phyloP scores from a whole-genome alignment of 2,113 vertebrate species.

The Paracanthobrama guichenoti region DNA sequence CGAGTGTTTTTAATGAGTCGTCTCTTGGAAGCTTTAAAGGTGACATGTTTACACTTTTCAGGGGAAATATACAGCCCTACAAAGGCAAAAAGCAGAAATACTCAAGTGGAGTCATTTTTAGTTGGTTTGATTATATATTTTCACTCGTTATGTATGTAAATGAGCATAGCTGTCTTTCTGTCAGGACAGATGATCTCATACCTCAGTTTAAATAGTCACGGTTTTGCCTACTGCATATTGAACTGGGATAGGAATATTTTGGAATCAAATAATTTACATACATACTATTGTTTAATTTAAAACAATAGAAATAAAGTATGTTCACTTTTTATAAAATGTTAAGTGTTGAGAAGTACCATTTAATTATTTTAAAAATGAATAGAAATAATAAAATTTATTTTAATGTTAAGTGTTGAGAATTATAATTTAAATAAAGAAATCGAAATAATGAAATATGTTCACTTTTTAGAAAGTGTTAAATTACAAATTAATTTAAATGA shows the following conservation, averaged over 20 bases:
- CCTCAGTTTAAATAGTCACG: not conserved
- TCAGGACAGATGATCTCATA: not conserved
- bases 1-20: slow-evolving; percentile 56
- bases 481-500: too few relatives aligned
- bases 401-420: too few relatives aligned
- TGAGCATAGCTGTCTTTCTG: not conserved
- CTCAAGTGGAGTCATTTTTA: not conserved
- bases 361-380: too few relatives aligned
- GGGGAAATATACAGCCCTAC: not conserved
- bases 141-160: not conserved
- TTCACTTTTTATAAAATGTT: too few relatives aligned
- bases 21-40: not conserved
- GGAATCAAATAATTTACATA: not conserved
- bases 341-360: not conserved
- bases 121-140: too few relatives aligned
- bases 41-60: not conserved
- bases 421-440: too few relatives aligned
- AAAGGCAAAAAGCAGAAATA: not conserved
- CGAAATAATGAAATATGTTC: not conserved
- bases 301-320: too few relatives aligned
- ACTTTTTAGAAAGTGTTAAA: not conserved
- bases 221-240: not conserved
- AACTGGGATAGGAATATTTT: not conserved
- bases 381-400: too few relatives aligned
- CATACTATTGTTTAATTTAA: too few relatives aligned